Evolutionary conservation across 23 tunicate species (phyloP).

Genomic region (Halocynthia roretzi): DNA sequence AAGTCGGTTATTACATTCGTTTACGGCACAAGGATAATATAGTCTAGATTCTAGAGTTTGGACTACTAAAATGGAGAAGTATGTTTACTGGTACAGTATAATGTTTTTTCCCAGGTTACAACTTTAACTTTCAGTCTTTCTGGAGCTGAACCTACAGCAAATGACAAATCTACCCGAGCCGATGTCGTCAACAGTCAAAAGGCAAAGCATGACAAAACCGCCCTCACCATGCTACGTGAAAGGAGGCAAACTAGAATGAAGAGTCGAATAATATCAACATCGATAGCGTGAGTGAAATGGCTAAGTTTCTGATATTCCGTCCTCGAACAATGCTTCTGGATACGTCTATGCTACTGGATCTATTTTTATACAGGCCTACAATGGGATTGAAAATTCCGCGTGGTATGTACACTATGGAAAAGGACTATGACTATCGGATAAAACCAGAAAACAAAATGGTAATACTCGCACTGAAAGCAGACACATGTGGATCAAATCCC

Average conservation of each 20-base stretch:
- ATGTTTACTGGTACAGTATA: not conserved
- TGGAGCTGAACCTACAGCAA: slow-evolving; percentile 29
- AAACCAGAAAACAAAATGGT: slow-evolving; percentile 34
- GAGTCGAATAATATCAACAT: too few species aligned
- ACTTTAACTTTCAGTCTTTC: slow-evolving; percentile 57
- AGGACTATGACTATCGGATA: slow-evolving; percentile 38
- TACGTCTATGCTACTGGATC: too few species aligned
- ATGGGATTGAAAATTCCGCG: too few species aligned
- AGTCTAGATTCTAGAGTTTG: not conserved
- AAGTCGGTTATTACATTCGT: slow-evolving; percentile 4
- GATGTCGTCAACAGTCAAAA: not conserved
- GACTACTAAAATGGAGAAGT: not conserved
- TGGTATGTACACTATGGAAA: slow-evolving; percentile 20
- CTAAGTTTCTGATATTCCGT: too few species aligned
- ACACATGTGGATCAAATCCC: slow-evolving; percentile 69
- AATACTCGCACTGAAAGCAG: slow-evolving; percentile 66
- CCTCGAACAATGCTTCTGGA: too few species aligned
- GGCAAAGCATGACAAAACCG: not conserved
- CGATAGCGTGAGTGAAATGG: too few species aligned
- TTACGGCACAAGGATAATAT: not conserved
- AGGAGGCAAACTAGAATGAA: not conserved
- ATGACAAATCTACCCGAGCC: slow-evolving; percentile 7
- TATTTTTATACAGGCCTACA: too few species aligned
- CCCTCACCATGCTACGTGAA: not conserved
- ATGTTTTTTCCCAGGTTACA: slow-evolving; percentile 28